phyloP scores from a whole-genome alignment of 2,888 invertebrate species.

The Agrochola lychnidis region DNA sequence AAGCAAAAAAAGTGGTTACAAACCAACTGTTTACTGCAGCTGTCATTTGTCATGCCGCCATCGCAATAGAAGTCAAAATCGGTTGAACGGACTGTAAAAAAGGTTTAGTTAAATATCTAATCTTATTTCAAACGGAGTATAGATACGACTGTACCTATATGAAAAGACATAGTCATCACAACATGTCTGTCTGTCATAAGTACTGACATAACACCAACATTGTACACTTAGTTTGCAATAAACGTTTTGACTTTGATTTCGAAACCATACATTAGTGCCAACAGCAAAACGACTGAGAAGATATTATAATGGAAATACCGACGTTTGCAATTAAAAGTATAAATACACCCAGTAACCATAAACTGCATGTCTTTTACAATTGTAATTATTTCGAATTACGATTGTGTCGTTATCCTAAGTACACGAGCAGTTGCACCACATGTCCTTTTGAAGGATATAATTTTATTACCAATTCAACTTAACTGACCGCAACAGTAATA shows the following conservation, averaged over 20 bases:
- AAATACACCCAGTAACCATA: conserved; percentile 17
- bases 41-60: too few species aligned
- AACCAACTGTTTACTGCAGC: too few species aligned
- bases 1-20: too few species aligned
- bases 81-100: too few species aligned
- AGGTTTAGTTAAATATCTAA: too few species aligned
- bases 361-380: conserved; percentile 27
- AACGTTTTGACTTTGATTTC: too few species aligned
- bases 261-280: conserved; percentile 26
- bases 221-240: too few species aligned
- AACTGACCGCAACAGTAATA: conserved; percentile 48
- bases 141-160: background rate
- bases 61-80: too few species aligned
- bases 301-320: conserved; percentile 21
- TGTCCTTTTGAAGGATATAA: conserved; percentile 44
- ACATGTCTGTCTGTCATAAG: too few species aligned
- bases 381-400: conserved; percentile 25
- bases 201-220: too few species aligned
- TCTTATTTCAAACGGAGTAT: too few species aligned
- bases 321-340: conserved; percentile 28
- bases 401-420: conserved; percentile 26
- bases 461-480: conserved; percentile 47
- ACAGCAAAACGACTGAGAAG: conserved; percentile 15
- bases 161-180: conserved; percentile 2
- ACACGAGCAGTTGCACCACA: conserved; percentile 34